Base-by-base conservation (phyloP, 1,140 invertebrate species). In the Euura lappo region DNA sequence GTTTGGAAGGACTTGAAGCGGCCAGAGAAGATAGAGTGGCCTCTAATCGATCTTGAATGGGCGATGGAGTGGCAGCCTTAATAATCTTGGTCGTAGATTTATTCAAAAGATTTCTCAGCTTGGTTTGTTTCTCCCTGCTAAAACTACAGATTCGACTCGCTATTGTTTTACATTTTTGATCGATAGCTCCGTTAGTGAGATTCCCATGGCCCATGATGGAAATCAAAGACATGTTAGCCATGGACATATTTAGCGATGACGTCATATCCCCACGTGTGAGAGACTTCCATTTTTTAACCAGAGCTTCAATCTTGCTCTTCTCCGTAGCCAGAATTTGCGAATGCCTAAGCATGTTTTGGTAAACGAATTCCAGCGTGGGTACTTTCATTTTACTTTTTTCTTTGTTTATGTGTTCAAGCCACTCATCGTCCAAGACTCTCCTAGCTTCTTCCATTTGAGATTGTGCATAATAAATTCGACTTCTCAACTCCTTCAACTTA, bases 401-500 rank as follows among this genome's bases (percentile, higher is more conserved):
- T 1, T 72, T 74, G 5, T 72, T 74, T 28, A 83, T 79, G 45
- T 81, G 76, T 2, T 87, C 81, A 6, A 77, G 70, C 87, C 86
- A 89, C 45, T 87, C 80, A 4, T 85, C 44, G 46, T 89, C 88
- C 2, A 90, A 77, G 0, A 82, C 79, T 69, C 84, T 85, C 44
- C 80, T 85, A 3, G 85, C 84, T 75, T 89, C 84, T 7, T 81
- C 76, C 4, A 89, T 73, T 67, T 89, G 88, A 6, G 82, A 84
- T 51, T 89, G 87, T 1, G 86, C 79, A 46, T 87, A 87, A 65
- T 86, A 84, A 45, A 86, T 80, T 8, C 80, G 69, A 8, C 81
- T 79, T 13, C 87, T 79, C 1, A 89, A 78, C 70, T 86, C 84
- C 1, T 80, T 79, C 13, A 88, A 76, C 73, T 86, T 86, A 42